Base-by-base conservation (phyloP, 2,797 vertebrate species). In the Phyllotis vaccarum region DNA sequence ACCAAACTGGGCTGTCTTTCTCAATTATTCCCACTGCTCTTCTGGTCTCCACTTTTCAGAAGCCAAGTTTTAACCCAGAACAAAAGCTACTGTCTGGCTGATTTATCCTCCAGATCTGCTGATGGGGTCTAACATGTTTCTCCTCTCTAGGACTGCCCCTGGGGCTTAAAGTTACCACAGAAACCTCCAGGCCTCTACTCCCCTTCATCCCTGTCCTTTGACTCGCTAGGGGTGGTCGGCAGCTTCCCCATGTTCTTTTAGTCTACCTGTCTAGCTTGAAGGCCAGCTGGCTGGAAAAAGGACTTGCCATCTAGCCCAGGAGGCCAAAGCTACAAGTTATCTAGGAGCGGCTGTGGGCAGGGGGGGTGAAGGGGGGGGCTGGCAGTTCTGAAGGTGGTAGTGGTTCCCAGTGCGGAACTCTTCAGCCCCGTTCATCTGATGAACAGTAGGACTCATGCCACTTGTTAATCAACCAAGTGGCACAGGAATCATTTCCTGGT, bases 51-150 rank as follows among this genome's bases (percentile, higher is more conserved):
- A 80, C 86, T 96, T 93, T 86, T 92, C 80, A 83, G 89, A 96
- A 94, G 97, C 97, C 97, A 98, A 97, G 96, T 96, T 97, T 96
- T 96, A 94, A 93, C 90, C 83, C 86, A 91, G 95, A 97, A 97
- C 96, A 97, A 97, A 98, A 97, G 96, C 96, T 82, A 80, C 94
- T 96, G 95, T 95, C 56, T 0, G 52, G 62, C 96, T 95, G 96
- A 97, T 97, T 96, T 97, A 97, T 95, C 94, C 96, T 93, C 90
- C 89, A 95, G 96, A 97, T 97, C 90, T 96, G 97, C 96, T 97
- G 97, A 94, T 64, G 0, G 27, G 91, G 86, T 87, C 94, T 93
- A 56, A 94, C 89, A 58, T 37, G 90, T 86, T 49, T 64, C 82
- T 58, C n/a, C 85, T 80, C 60, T 90, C 86, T 78, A 91, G 64